Base-by-base conservation (phyloP, 2,113 vertebrate species). In the Ophiodon elongatus region DNA sequence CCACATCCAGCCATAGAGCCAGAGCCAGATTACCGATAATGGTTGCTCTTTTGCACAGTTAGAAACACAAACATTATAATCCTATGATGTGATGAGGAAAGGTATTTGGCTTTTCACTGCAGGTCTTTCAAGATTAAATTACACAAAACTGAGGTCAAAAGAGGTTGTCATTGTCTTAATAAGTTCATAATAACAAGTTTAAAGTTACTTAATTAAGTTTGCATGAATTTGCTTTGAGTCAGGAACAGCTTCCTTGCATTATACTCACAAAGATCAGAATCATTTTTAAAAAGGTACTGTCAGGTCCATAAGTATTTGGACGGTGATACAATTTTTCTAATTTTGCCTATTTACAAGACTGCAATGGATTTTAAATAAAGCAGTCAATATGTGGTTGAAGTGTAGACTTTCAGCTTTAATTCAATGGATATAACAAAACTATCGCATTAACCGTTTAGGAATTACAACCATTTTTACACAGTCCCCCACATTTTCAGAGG, bases 11-110 rank as follows among this genome's bases (percentile, higher is more conserved):
- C 27, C 63, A 11, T 63, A 19, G 21, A 76, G 63, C 39, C 2
- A 1, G 4, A 69, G 82, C 73, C 73, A 80, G 56, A 72, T 76
- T 50, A 73, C 59, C 74, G 76, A 87, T 85, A 85, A 70, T 60
- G 14, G 60, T 57, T 70, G 62, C 47, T 80, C 52, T 76, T 76
- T 83, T 60, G 25, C 76, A 78, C 47, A n/a, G 9, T 27, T 80
- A 60, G 84, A 89, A 88, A 83, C 56, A 41, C 35, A 79, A 90
- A 79, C 70, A 52, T 60, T 47, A 39, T 47, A 67, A 78, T 75
- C 39, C 21, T 43, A 66, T 76, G 81, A 76, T 67, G 76, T 79
- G 67, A 85, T 57, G 62, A 80, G 71, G 67, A 45, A 71, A 76
- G 50, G 27, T 63, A 56, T 74, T 85, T 23, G 67, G n/a, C 5